Conservation (phyloP, 2,888 invertebrate genomes). For the Hyposoter dolosus region DNA sequence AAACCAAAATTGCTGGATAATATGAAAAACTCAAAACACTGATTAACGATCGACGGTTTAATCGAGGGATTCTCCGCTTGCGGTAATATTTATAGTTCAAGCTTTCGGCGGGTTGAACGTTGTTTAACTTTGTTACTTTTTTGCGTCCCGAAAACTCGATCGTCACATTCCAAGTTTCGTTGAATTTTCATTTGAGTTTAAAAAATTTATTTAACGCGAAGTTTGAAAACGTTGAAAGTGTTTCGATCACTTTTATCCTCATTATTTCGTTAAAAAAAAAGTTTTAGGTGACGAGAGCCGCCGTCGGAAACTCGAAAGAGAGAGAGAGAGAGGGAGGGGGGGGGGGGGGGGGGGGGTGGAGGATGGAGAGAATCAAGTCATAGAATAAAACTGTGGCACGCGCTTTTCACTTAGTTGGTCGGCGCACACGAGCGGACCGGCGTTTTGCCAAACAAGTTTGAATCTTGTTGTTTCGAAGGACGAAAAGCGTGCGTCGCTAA, state of each 20-base stretch:
- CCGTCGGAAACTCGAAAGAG: constrained; percentile 26
- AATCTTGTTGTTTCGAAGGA: background rate
- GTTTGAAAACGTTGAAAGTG: background rate
- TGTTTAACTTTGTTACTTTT: background rate
- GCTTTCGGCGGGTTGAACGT: background rate
- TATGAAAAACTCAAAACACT: constrained; percentile 13
- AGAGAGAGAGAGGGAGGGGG: background rate
- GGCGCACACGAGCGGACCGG: constrained; percentile 11
- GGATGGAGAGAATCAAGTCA: background rate
- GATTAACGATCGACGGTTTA: background rate
- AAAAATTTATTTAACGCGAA: background rate
- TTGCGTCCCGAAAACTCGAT: background rate
- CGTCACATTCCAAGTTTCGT: background rate
- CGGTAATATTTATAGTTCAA: background rate
- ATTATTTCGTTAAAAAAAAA: background rate
- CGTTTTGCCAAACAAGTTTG: background rate
- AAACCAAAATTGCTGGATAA: background rate
- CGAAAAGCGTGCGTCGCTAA: background rate
- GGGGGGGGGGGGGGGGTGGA: background rate
- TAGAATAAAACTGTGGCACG: background rate
- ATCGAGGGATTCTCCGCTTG: background rate
- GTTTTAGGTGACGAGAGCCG: background rate
- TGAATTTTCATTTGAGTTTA: background rate
- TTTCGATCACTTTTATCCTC: background rate
- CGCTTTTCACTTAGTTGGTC: background rate